Conservation (phyloP, 2,113 vertebrate genomes). For the Toxostoma redivivum region DNA sequence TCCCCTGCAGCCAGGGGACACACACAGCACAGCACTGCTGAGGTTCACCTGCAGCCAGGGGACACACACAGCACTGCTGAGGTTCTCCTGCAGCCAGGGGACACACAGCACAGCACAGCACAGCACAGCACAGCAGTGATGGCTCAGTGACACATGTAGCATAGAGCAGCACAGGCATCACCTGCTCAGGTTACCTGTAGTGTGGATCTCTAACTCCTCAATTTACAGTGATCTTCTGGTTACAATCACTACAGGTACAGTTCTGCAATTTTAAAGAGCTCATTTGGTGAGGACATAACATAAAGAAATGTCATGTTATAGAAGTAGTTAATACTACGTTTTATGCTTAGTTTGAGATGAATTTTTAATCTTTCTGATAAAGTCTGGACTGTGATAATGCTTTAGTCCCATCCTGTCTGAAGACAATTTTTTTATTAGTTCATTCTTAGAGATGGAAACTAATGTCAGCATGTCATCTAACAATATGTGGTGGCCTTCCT, state of each 20-base stretch:
- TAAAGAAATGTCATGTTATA: not conserved
- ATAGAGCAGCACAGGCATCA: not conserved
- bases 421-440: not conserved
- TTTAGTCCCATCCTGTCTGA: not conserved
- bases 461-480: not conserved
- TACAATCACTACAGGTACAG: not conserved
- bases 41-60: not conserved
- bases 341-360: not conserved
- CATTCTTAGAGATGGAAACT: not conserved
- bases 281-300: not conserved
- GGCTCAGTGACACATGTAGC: not conserved
- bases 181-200: not conserved
- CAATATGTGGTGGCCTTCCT: not conserved
- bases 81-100: not conserved
- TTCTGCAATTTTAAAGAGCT: not conserved
- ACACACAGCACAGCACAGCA: not conserved
- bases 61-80: no score
- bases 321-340: not conserved
- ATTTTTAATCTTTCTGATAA: not conserved
- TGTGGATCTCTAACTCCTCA: not conserved
- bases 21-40: accelerated
- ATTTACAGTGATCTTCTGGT: not conserved
- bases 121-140: not conserved
- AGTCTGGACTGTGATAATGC: not conserved
- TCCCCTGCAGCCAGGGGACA: not conserved